Evolutionary conservation across 2,888 invertebrate species (phyloP).

Genomic region (Acrobasis suavella): DNA sequence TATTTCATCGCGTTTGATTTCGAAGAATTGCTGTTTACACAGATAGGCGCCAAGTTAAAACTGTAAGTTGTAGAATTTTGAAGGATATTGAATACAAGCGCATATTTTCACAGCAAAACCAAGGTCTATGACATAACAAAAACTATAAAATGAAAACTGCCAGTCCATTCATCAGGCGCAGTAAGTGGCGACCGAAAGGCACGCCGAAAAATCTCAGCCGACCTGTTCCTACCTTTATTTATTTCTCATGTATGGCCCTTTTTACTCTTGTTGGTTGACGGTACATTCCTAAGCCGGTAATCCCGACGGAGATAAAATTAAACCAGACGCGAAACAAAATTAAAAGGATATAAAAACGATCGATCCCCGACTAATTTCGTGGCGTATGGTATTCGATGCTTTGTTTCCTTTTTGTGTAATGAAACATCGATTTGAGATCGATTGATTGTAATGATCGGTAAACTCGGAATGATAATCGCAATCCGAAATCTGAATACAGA

Average conservation of each 20-base stretch:
- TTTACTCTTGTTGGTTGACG: constrained; percentile 76
- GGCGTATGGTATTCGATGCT: constrained; percentile 69
- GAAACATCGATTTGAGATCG: constrained; percentile 41
- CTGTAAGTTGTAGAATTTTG: too few relatives aligned
- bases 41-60: too few relatives aligned
- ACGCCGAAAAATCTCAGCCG: constrained; percentile 71
- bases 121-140: constrained; percentile 29
- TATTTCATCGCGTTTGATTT: too few relatives aligned
- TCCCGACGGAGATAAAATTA: constrained; percentile 81
- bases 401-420: constrained; percentile 49
- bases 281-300: constrained; percentile 82
- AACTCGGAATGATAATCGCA: constrained; percentile 32
- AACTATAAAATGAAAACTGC: constrained; percentile 58
- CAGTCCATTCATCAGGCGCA: constrained; percentile 70
- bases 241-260: constrained; percentile 75
- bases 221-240: constrained; percentile 78
- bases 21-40: too few relatives aligned
- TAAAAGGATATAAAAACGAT: constrained; percentile 78
- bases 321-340: constrained; percentile 82
- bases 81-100: too few relatives aligned
- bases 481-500: constrained; percentile 57
- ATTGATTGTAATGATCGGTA: constrained; percentile 39
- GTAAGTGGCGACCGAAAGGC: constrained; percentile 51
- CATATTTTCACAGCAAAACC: constrained; percentile 29
- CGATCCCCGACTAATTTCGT: constrained; percentile 77